These are phyloP conservation scores for Acrocephalus kingi DNA, from an alignment of 2,113 vertebrate species.

Conservation along the genomic window DNA sequence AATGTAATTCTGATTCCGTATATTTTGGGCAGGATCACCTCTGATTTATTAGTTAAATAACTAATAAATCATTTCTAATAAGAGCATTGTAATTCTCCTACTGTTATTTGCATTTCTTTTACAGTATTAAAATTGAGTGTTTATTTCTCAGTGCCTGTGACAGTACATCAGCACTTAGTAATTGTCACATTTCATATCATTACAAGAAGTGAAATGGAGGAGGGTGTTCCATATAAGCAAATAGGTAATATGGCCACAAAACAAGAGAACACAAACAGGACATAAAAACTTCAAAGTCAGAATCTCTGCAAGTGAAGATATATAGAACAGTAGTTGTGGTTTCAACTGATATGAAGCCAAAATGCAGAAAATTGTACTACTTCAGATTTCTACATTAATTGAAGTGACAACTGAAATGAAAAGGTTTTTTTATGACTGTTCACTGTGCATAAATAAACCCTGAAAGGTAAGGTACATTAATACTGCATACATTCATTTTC, in stretches of 20 bases:
- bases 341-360: constrained; percentile 18
- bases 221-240: neutral
- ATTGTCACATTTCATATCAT: neutral
- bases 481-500: neutral
- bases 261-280: constrained; percentile 30
- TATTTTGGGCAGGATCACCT: neutral
- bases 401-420: constrained; percentile 41
- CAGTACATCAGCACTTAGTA: neutral
- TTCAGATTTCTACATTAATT: constrained; percentile 28
- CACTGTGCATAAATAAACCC: neutral
- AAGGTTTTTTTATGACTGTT: constrained; percentile 32
- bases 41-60: neutral
- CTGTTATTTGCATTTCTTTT: neutral
- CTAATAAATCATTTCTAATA: too few species aligned
- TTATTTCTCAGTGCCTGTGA: neutral
- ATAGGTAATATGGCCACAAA: neutral
- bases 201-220: neutral
- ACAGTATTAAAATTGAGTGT: neutral
- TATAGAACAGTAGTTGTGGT: constrained; percentile 16
- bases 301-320: constrained; percentile 8
- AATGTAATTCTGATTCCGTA: neutral
- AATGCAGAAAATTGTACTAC: constrained; percentile 34
- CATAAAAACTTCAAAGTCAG: constrained; percentile 32
- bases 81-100: neutral
- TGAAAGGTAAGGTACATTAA: neutral